Evolutionary conservation across 1,140 invertebrate species (phyloP), one percentile per base, ranked within the genome.

Genomic region (Hypothenemus hampei): DNA sequence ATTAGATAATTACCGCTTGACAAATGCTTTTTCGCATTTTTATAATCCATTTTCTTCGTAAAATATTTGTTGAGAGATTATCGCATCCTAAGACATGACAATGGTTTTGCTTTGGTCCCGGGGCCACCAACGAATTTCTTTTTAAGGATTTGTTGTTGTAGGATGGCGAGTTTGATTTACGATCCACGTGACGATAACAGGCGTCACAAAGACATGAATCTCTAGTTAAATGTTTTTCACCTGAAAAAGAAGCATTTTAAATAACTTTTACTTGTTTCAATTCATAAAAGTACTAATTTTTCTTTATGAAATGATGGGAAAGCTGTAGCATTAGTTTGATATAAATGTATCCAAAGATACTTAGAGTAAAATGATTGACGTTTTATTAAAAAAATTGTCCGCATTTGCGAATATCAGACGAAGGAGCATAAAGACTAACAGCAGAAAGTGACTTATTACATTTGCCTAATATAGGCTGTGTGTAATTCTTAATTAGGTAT

Each of bases 141-240:
- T 69, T 66, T 8, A 61, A 39, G 11, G 66, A 65, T 56, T 69
- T 69, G 23, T 67, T 65, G 40, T 76, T 74, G 64, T 82, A 82
- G 3, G 77, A 77, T 1, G 77, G 78, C 54, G 77, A 80, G 69
- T 83, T 81, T 58, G 86, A 85, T 63, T 86, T 87, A 48, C 86
- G 76, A 70, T 89, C 87, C 18, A 91, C 84, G 66, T 88, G 87
- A 0, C 88, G 78, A 68, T 87, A 89, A 66, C 88, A 91, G 20
- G 87, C 87, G 69, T 91, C 88, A 68, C 88, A 91, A 16, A 91
- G 74, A 62, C 88, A 90, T 29, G 86, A 89, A 68, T 89, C 87
- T 41, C 83, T 81, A 0, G 83, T 86, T 7, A 89, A 71, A 63
- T 88, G 86, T 66, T 84, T 82, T 64, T 89, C 86, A 61, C 82